Percentiles rank a stretch among this genome's conserved stretches.
Evolutionary conservation across 2,888 invertebrate genomes (phyloP).

Genomic region (Aleiodes leptofemur): DNA sequence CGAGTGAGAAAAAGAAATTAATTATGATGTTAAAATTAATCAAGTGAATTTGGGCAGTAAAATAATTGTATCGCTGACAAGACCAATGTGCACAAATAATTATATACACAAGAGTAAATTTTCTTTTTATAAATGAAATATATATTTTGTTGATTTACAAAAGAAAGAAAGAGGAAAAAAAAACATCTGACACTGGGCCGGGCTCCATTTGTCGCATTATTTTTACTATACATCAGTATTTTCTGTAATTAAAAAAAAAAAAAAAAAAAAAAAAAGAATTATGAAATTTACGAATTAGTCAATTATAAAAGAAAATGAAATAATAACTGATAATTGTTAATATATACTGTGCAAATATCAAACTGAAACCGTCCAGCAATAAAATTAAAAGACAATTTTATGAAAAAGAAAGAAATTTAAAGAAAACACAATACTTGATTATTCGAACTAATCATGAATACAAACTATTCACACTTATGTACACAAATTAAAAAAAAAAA

Average conservation of each 20-base stretch:
- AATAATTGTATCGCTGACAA: conserved; percentile 52
- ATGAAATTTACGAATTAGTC: conserved; percentile 14
- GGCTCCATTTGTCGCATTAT: conserved; percentile 63
- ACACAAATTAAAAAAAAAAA: conserved; percentile 19
- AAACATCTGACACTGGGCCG: conserved; percentile 68
- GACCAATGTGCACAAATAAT: conserved; percentile 58
- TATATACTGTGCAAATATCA: conserved; percentile 70
- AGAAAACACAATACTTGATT: conserved; percentile 1
- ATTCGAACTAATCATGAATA: conserved; percentile 48
- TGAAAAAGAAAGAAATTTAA: no score
- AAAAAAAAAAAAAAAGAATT: no score
- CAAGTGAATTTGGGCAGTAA: no score
- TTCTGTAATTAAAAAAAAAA: conserved; percentile 50
- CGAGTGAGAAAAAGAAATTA: conserved; percentile 19
- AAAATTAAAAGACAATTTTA: conserved; percentile 66
- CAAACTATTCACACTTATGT: conserved; percentile 26
- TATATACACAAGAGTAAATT: conserved; percentile 60
- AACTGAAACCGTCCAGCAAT: conserved; percentile 74
- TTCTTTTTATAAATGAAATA: conserved; percentile 42
- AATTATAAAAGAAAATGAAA: conserved; percentile 4
- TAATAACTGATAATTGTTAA: conserved; percentile 70
- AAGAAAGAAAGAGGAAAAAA: neutral
- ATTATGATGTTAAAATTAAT: conserved; percentile 25
- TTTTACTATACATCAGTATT: conserved; percentile 69
- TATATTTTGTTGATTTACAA: conserved; percentile 62